Conservation (phyloP, 2,113 vertebrate species). For the Vicugna pacos region DNA sequence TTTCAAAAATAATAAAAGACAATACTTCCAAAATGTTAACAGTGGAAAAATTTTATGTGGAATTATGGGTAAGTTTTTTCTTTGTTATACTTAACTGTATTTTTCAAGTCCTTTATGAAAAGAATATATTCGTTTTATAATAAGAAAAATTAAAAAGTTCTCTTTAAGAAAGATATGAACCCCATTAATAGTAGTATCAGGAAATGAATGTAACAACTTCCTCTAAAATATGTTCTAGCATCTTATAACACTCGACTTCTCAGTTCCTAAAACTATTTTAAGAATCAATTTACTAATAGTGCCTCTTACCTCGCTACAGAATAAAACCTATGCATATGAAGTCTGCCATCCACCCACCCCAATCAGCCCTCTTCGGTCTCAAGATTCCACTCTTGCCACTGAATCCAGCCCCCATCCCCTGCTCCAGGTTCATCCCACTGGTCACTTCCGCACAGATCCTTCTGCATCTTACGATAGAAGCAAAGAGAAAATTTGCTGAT, state of each 20-base stretch:
- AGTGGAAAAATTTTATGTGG: neutral
- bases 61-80: neutral
- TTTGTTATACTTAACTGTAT: neutral
- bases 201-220: neutral
- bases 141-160: neutral
- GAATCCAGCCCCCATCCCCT: neutral
- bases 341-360: accelerated
- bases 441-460: neutral
- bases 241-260: neutral
- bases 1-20: neutral
- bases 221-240: neutral
- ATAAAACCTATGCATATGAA: neutral
- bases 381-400: neutral
- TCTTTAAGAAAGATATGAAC: neutral
- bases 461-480: neutral
- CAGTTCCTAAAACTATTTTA: neutral
- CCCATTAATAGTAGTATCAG: neutral
- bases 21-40: neutral
- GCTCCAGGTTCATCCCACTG: neutral
- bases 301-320: neutral
- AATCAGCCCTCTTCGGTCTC: neutral
- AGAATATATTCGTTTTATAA: neutral
- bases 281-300: neutral
- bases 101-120: neutral
- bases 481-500: neutral